Evolutionary conservation across 2,113 vertebrate genomes (phyloP), one percentile per base, ranked within the genome.

Genomic region (Sinocyclocheilus rhinocerous): DNA sequence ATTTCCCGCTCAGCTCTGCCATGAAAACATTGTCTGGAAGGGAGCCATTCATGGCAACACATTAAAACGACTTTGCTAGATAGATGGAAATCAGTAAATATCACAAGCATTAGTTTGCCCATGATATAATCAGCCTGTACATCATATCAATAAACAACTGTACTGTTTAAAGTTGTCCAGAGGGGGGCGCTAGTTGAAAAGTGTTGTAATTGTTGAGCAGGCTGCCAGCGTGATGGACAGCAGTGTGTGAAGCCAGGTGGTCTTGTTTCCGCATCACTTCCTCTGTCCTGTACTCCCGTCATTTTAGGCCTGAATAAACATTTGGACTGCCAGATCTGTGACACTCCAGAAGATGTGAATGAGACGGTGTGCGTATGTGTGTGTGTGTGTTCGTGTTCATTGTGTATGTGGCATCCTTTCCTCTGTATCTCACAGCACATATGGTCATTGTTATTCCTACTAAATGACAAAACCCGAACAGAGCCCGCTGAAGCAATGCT

Each of bases 81-180:
- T 11, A 5, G 69, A 39, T 39, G 33, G 29, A 70, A 4, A 39
- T 39, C 70, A 42, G 36, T 73, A 13, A 72, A 36, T 36, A n/a
- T n/a, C 16, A 29, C 24, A 29, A 52, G 8, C 8, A 33, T 55
- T 33, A 55, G 24, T 29, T 0, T 4, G 7, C 16, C 6, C 8
- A 55, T 50, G 22, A 39, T 79, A n/a, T 36, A 78, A 79, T 42
- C 13, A 65, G 22, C n/a, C 12, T 63, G 7, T 22, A 39, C n/a
- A 15, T 1, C n/a, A 42, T 22, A 24, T 16, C 10, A 5, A 2
- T 73, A 6, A 26, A 63, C 45, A 45, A 76, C 33, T 89, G 84
- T 81, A 88, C 79, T 89, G 48, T 24, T 26, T 61, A n/a, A 10
- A 13, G 55, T 12, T 84, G 76, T 48, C 80, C 90, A 90, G 63